phyloP scores from a whole-genome alignment of 2,888 invertebrate genomes.

The Tipula lateralis region DNA sequence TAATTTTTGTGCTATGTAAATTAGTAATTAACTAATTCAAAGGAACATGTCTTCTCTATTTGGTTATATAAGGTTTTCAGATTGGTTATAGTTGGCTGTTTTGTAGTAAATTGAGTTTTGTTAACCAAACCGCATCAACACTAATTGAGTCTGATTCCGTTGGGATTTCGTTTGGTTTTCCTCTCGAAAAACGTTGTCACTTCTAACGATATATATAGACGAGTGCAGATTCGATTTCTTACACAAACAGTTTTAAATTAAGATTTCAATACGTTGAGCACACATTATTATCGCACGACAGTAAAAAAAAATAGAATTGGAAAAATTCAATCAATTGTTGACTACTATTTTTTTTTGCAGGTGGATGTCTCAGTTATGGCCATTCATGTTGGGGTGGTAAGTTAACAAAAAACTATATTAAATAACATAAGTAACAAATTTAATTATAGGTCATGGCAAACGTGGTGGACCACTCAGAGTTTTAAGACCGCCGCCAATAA shows the following conservation, averaged over 20 bases:
- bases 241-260: neutral
- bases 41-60: neutral
- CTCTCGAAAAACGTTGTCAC: too few species aligned
- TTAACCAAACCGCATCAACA: neutral
- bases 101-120: neutral
- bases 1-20: neutral
- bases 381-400: conserved; percentile 30
- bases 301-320: neutral
- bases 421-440: neutral
- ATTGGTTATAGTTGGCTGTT: neutral
- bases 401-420: neutral
- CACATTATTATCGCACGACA: neutral
- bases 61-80: too few species aligned
- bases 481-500: neutral
- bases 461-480: neutral
- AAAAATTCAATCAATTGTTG: neutral
- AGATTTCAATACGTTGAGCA: neutral
- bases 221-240: neutral
- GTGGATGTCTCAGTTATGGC: conserved; percentile 28
- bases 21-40: neutral
- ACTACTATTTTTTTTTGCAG: neutral
- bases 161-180: neutral
- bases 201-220: too few species aligned
- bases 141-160: neutral
- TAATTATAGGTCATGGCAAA: conserved; percentile 4